Evolutionary conservation across 2,113 vertebrate genomes (phyloP).

Genomic region (Mirounga angustirostris): DNA sequence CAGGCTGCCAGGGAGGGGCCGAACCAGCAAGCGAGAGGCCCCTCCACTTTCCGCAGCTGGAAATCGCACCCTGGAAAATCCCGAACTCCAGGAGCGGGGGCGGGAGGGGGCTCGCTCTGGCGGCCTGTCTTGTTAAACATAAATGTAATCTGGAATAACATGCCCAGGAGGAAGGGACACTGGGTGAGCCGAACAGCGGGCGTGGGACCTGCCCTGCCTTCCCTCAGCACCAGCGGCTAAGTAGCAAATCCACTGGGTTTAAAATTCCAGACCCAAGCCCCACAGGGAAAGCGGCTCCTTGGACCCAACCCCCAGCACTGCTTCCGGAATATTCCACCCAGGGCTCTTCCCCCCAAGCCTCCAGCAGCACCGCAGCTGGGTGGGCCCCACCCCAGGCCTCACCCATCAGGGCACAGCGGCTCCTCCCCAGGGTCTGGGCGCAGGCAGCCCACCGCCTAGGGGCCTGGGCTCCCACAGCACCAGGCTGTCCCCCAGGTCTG

Average conservation of each 20-base stretch:
- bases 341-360: too few relatives aligned
- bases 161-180: neutral
- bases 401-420: accelerated
- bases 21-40: too few relatives aligned
- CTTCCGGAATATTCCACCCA: neutral
- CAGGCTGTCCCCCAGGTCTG: neutral
- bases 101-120: neutral
- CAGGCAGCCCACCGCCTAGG: accelerated
- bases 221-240: neutral
- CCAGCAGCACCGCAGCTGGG: too few relatives aligned
- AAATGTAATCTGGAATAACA: neutral
- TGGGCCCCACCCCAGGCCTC: neutral
- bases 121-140: neutral
- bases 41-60: neutral
- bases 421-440: neutral
- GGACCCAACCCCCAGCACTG: neutral
- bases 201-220: neutral
- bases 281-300: neutral
- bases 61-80: neutral
- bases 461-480: neutral
- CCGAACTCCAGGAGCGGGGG: neutral
- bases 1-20: neutral
- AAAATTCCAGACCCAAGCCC: neutral
- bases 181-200: neutral
- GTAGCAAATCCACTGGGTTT: neutral